Evolutionary conservation across 1,140 invertebrate species (phyloP).

Genomic region (Venustaconcha ellipsiformis): DNA sequence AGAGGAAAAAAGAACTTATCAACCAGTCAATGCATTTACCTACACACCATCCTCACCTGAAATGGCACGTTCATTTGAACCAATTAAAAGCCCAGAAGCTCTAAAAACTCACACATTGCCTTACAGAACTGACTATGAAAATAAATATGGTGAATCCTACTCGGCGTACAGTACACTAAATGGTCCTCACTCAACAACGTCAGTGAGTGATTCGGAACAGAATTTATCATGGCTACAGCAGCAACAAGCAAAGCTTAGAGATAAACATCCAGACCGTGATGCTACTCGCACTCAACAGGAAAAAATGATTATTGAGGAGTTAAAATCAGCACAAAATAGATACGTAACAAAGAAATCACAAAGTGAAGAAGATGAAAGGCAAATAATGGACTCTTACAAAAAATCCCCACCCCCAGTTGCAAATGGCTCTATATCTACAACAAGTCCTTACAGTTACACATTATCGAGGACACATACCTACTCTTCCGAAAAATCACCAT

Average conservation of each 20-base stretch:
- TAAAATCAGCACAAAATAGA: slow-evolving; percentile 61
- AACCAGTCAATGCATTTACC: slow-evolving; percentile 49
- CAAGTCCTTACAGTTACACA: slow-evolving; percentile 39
- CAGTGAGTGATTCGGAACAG: slow-evolving; percentile 40
- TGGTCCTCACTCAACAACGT: slow-evolving; percentile 18
- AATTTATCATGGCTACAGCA: slow-evolving; percentile 66
- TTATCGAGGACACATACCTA: slow-evolving; percentile 44
- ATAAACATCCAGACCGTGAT: slow-evolving; percentile 46
- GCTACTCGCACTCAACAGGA: slow-evolving; percentile 54
- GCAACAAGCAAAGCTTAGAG: slow-evolving; percentile 68
- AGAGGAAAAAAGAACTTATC: slow-evolving; percentile 23
- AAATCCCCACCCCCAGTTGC: slow-evolving; percentile 30
- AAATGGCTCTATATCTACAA: slow-evolving; percentile 51
- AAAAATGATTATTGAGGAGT: slow-evolving; percentile 65
- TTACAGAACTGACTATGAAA: slow-evolving; percentile 61
- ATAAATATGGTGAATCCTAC: slow-evolving; percentile 41
- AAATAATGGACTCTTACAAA: slow-evolving; percentile 47
- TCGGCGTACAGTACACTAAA: slow-evolving; percentile 43
- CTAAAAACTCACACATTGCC: slow-evolving; percentile 46
- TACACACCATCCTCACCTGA: slow-evolving; percentile 48
- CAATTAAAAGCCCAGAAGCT: slow-evolving; percentile 29
- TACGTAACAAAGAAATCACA: slow-evolving; percentile 59
- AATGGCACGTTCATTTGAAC: slow-evolving; percentile 29
- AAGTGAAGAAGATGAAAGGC: slow-evolving; percentile 55
- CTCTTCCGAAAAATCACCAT: slow-evolving; percentile 42